A percentile compares a stretch with the other conserved stretches of the same genome.
Evolutionary conservation across 2,113 vertebrate genomes (phyloP).

Genomic region (Ageneiosus marmoratus): DNA sequence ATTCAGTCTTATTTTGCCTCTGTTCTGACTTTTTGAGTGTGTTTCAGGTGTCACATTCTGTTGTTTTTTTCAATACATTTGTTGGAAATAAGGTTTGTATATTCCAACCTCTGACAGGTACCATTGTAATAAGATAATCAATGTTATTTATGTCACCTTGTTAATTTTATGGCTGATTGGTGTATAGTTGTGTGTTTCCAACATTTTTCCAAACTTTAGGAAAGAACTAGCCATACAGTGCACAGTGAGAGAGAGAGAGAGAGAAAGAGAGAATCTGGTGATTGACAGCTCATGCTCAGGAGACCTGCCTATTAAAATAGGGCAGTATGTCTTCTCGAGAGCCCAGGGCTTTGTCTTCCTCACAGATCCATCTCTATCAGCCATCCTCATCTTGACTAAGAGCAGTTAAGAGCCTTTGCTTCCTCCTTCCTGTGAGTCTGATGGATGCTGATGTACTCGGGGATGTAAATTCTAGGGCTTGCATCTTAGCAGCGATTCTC

Average conservation of each 20-base stretch:
- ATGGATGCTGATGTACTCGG: conserved; percentile 24
- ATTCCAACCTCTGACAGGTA: too few relatives aligned
- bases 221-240: background rate
- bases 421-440: background rate
- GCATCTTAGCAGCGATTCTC: conserved; percentile 1
- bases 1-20: too few relatives aligned
- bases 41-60: too few relatives aligned
- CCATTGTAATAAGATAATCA: too few relatives aligned
- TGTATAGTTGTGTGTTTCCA: background rate
- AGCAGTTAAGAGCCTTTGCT: conserved; percentile 23
- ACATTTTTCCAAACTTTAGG: background rate
- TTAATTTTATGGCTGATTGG: too few relatives aligned
- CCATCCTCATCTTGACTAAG: conserved; percentile 20
- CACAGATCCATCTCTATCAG: background rate
- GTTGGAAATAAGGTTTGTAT: too few relatives aligned
- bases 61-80: too few relatives aligned
- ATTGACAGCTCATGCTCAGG: conserved; percentile 24
- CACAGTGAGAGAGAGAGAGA: background rate
- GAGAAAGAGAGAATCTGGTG: conserved; percentile 5
- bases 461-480: background rate
- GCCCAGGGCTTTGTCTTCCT: conserved; percentile 9
- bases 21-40: too few relatives aligned
- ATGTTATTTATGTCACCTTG: too few relatives aligned
- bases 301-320: conserved; percentile 34
- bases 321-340: conserved; percentile 25